phyloP scores from a whole-genome alignment of 1,140 invertebrate genomes.

The Drosophila ambigua region DNA sequence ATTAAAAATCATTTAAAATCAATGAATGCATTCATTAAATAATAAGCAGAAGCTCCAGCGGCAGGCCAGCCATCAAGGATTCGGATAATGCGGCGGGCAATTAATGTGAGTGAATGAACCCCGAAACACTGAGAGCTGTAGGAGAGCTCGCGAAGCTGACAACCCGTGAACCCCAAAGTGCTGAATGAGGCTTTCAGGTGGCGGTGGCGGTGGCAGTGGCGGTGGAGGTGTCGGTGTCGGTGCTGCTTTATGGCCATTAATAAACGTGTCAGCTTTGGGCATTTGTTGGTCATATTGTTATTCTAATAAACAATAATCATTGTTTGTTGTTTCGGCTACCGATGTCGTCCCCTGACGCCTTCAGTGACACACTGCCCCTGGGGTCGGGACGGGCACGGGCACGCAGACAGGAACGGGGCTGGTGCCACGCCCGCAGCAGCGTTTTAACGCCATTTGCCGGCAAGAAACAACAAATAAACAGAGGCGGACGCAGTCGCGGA shows the following conservation, averaged over 20 bases:
- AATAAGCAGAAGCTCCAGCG: constrained; percentile 30
- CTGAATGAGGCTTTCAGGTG: constrained; percentile 12
- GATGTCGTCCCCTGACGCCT: constrained; percentile 3
- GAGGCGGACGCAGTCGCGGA: too few species aligned
- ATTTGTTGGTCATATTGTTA: constrained; percentile 28
- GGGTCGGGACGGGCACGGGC: neutral
- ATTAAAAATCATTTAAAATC: constrained; percentile 61
- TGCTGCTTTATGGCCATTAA: constrained; percentile 24
- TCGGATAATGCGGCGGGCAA: constrained; percentile 13
- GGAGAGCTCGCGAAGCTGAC: constrained; percentile 1
- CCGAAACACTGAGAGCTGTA: too few species aligned
- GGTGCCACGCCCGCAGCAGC: constrained; percentile 31
- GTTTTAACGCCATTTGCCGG: constrained; percentile 30
- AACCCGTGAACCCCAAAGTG: constrained; percentile 1
- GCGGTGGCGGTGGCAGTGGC: too few species aligned
- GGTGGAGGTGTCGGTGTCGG: too few species aligned
- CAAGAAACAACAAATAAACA: too few species aligned
- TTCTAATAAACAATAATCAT: constrained; percentile 51
- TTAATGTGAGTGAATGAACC: constrained; percentile 50
- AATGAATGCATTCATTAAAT: constrained; percentile 55
- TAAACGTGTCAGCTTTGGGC: constrained; percentile 47
- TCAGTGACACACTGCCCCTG: neutral
- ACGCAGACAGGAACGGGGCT: neutral
- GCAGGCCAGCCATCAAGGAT: constrained; percentile 24
- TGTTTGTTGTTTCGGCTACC: constrained; percentile 39